Evolutionary conservation across 2,888 invertebrate genomes (phyloP), one percentile per base, ranked within the genome.

Genomic region (Apantesis nais): DNA sequence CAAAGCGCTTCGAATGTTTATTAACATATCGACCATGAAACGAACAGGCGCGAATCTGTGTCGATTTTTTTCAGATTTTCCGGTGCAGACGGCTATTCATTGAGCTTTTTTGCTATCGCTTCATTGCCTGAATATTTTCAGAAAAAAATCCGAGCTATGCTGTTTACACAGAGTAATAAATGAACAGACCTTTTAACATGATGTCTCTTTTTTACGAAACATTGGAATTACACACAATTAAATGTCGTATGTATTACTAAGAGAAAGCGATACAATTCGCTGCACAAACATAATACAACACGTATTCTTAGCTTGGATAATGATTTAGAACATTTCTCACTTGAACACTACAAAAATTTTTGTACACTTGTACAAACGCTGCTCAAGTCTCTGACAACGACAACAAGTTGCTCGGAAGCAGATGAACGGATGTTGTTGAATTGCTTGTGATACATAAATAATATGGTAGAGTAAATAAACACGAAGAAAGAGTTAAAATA

Each of bases 11-110:
- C 88, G 87, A 86, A 85, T 91, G 89, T 93, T 92, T 92, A 93
- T 93, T 93, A 93, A 92, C 92, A 92, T 93, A 93, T 92, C 89
- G 90, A 85, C 89, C 88, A 91, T 92, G 90, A 91, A 92, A 88
- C 88, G 88, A 86, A 83, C 86, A 85, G 87, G 87, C 88, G 89
- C 86, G 88, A 88, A 88, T 88, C 87, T 87, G 83, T 86, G 87
- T 84, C 85, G 87, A 88, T 91, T 92, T 92, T 34, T 92, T 92
- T 90, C 85, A 86, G 81, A 88, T 81, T 87, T 89, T 88, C 88
- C 89, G 83, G 85, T 86, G 85, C 89, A 89, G 90, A 89, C 89
- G 85, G 88, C 88, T 85, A 85, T 91, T 92, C 89, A 89, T 82
- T 80, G 85, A 75, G 74, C 76, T 86, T 89, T 92, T 91, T 90